These are phyloP conservation scores for Puntigrus tetrazona DNA, from an alignment of 2,113 vertebrate species.

Conservation along the genomic window DNA sequence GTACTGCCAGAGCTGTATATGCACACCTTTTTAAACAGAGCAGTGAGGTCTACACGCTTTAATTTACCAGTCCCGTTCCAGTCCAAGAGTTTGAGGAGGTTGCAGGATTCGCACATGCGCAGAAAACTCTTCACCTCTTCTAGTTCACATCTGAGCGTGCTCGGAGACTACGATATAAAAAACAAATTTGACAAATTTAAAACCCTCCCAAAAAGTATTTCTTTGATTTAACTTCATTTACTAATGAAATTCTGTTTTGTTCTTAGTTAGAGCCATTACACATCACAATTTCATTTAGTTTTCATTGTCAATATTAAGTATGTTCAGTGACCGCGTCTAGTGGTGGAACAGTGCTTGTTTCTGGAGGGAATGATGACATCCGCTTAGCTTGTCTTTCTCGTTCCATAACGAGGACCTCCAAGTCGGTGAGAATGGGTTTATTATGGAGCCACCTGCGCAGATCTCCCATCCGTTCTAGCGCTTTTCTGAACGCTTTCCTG, in stretches of 20 bases:
- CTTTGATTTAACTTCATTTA: background rate
- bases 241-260: background rate
- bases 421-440: slow-evolving; percentile 49
- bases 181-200: background rate
- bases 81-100: slow-evolving; percentile 17
- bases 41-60: background rate
- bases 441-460: slow-evolving; percentile 45
- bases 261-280: background rate
- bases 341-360: background rate
- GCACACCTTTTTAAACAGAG: slow-evolving; percentile 2
- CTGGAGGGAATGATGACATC: background rate
- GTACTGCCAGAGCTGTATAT: background rate
- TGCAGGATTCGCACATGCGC: background rate
- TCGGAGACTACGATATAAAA: background rate
- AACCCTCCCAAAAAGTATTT: background rate
- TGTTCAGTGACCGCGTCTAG: background rate
- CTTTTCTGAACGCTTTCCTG: slow-evolving; percentile 45
- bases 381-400: background rate
- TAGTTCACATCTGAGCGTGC: background rate
- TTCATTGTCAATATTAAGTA: background rate
- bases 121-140: slow-evolving; percentile 20
- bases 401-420: slow-evolving; percentile 45
- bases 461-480: slow-evolving; percentile 48
- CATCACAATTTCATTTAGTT: background rate
- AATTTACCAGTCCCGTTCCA: slow-evolving; percentile 2